These are phyloP conservation scores for Diadumene lineata DNA, from an alignment of 92 coral and sea anemone genomes.

Conservation along the genomic window DNA sequence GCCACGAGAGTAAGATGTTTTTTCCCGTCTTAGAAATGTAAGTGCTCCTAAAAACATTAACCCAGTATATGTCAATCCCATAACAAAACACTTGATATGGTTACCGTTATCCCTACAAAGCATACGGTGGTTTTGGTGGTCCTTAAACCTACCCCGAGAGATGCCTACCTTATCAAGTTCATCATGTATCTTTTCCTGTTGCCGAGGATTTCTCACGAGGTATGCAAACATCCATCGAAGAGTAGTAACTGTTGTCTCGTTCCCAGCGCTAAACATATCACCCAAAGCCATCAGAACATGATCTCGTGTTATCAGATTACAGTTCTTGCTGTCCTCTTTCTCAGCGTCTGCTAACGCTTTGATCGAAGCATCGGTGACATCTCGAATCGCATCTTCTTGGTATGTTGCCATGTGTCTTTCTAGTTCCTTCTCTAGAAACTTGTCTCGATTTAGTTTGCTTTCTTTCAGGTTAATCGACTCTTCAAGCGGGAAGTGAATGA, in stretches of 20 bases:
- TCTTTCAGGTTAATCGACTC: constrained; percentile 53
- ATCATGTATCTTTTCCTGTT: constrained; percentile 57
- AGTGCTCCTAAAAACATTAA: no score
- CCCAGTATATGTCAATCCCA: no score
- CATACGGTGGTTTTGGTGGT: no score
- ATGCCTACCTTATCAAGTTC: constrained; percentile 62
- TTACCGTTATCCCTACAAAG: no score
- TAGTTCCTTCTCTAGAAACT: constrained; percentile 48
- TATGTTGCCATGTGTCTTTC: constrained; percentile 46
- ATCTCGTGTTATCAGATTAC: constrained; percentile 49
- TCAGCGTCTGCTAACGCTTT: constrained; percentile 53
- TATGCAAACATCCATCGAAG: constrained; percentile 59
- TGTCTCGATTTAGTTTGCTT: constrained; percentile 54
- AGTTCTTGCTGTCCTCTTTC: constrained; percentile 42
- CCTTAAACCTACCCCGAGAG: no score
- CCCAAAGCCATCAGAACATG: constrained; percentile 58
- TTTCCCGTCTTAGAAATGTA: no score
- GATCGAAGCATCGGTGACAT: constrained; percentile 59
- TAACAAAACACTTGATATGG: no score
- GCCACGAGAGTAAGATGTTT: no score
- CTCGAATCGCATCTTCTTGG: constrained; percentile 44
- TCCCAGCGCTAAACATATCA: constrained; percentile 61
- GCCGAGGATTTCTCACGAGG: constrained; percentile 54
- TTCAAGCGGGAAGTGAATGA: constrained; percentile 57
- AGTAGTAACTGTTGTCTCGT: constrained; percentile 58